A percentile compares a stretch with the other conserved stretches of the same genome.
Conservation (phyloP, 2,888 invertebrate genomes). For the Leucoptera coffeella region DNA sequence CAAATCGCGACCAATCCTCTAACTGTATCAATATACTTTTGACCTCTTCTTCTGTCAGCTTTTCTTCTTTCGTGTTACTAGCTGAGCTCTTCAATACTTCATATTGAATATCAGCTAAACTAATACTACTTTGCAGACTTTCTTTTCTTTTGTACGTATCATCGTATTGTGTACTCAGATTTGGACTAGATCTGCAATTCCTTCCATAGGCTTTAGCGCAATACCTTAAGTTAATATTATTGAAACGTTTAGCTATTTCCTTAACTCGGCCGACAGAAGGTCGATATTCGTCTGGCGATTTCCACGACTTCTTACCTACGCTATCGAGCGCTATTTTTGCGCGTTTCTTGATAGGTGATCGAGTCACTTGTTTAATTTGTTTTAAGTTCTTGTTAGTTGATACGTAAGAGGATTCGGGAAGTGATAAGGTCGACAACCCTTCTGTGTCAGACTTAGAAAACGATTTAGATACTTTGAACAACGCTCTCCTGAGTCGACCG, state of each 20-base stretch:
- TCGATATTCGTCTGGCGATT: conserved; percentile 62
- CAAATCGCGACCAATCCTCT: conserved; percentile 44
- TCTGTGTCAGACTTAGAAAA: conserved; percentile 24
- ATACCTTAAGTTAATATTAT: conserved; percentile 39
- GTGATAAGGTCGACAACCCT: conserved; percentile 23
- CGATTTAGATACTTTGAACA: conserved; percentile 27
- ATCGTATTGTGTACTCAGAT: conserved; percentile 23
- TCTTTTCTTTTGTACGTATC: conserved; percentile 14
- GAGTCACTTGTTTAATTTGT: conserved; percentile 8
- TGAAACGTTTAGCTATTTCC: conserved; percentile 64
- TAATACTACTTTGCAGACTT: conserved; percentile 24
- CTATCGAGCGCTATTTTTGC: conserved; percentile 27
- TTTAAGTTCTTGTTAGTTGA: conserved; percentile 10
- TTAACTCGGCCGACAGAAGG: conserved; percentile 66
- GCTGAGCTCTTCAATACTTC: conserved; percentile 28
- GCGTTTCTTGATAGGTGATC: conserved; percentile 16
- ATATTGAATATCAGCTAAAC: conserved; percentile 33
- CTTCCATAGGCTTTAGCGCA: conserved; percentile 34
- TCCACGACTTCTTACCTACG: conserved; percentile 56
- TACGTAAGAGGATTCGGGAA: conserved; percentile 26
- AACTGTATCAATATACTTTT: conserved; percentile 39
- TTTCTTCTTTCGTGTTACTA: conserved; percentile 20
- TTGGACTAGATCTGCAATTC: conserved; percentile 41
- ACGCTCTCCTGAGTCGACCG: conserved; percentile 22
- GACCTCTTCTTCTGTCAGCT: conserved; percentile 37